Evolutionary conservation across 2,797 vertebrate species (phyloP).

Genomic region (Chrysolophus pictus): DNA sequence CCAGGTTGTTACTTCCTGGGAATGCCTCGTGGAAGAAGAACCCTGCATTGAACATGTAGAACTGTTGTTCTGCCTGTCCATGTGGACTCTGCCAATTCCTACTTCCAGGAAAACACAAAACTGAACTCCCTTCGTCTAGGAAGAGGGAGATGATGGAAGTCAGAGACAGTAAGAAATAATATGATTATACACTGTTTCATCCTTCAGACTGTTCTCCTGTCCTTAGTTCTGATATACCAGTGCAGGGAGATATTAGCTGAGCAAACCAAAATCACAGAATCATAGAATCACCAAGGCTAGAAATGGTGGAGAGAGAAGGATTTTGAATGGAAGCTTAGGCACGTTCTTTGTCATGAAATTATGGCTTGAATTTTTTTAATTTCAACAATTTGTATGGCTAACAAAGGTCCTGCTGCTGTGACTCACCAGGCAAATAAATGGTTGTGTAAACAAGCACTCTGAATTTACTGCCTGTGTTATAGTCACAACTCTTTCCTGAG

Average conservation of each 20-base stretch:
- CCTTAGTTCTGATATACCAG: not conserved
- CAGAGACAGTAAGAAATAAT: not conserved
- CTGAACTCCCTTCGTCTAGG: not conserved
- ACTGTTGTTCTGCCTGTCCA: slow-evolving; percentile 7
- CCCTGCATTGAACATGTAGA: not conserved
- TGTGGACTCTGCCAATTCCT: slow-evolving; percentile 15
- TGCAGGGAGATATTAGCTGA: not conserved
- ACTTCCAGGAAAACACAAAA: slow-evolving; percentile 21
- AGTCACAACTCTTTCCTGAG: not conserved
- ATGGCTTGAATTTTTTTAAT: not conserved
- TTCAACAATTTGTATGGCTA: slow-evolving; percentile 12
- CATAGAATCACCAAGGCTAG: no score
- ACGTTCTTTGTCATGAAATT: slow-evolving; percentile 10
- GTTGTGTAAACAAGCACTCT: not conserved
- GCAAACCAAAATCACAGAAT: not conserved
- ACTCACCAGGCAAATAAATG: slow-evolving; percentile 20
- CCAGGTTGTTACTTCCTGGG: slow-evolving; percentile 35
- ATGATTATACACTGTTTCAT: not conserved
- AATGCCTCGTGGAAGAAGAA: slow-evolving; percentile 32
- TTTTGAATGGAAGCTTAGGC: slow-evolving; percentile 14
- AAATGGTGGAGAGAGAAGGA: not conserved
- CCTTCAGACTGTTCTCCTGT: not conserved
- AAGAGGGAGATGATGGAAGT: not conserved
- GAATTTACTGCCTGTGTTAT: not conserved
- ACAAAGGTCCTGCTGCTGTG: slow-evolving; percentile 12